phyloP scores from a whole-genome alignment of 1,140 invertebrate genomes.

The Hyphantria cunea region DNA sequence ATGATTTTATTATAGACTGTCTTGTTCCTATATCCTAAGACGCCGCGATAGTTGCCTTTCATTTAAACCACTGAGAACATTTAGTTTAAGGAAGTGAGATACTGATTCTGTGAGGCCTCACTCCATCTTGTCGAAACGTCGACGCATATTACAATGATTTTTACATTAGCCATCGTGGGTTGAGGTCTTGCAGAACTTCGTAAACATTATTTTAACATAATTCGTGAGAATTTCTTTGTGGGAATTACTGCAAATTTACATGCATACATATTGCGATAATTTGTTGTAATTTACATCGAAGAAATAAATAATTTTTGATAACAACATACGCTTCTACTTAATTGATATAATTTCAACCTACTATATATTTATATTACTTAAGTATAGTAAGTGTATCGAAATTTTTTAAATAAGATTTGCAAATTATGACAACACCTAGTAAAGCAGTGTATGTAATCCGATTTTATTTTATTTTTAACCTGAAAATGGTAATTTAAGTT shows the following conservation, averaged over 20 bases:
- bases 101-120: constrained; percentile 52
- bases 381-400: constrained; percentile 74
- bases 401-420: constrained; percentile 66
- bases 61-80: constrained; percentile 70
- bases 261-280: not conserved
- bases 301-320: constrained; percentile 34
- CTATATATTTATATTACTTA: constrained; percentile 71
- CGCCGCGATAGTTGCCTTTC: constrained; percentile 55
- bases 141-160: constrained; percentile 26
- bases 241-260: constrained; percentile 27
- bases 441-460: constrained; percentile 59
- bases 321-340: constrained; percentile 73
- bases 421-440: constrained; percentile 71
- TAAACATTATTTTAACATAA: constrained; percentile 37
- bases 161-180: constrained; percentile 42
- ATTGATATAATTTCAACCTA: constrained; percentile 71
- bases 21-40: constrained; percentile 74
- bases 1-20: constrained; percentile 76
- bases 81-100: constrained; percentile 52
- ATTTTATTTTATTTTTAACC: constrained; percentile 55
- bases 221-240: constrained; percentile 26
- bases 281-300: constrained; percentile 51
- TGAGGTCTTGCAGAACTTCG: constrained; percentile 48
- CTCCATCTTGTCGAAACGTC: constrained; percentile 50
- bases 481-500: constrained; percentile 61